Percentiles rank a stretch among this genome's conserved stretches.
Evolutionary conservation across 2,888 invertebrate species (phyloP).

Genomic region (Acleris literana): DNA sequence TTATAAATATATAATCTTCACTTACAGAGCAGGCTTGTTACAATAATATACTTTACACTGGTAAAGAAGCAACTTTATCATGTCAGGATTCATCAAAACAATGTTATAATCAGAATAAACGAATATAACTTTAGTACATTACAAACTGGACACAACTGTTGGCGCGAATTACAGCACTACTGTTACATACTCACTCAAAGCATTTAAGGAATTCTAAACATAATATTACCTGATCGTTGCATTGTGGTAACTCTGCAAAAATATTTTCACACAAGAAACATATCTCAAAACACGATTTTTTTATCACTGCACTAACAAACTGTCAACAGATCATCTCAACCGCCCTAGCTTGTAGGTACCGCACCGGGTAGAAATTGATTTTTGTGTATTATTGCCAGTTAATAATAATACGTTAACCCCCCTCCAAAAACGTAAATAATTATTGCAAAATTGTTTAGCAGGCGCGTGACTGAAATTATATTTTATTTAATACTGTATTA

Average conservation of each 20-base stretch:
- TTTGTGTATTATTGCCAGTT: conserved; percentile 65
- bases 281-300: conserved; percentile 66
- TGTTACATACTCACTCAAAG: not conserved
- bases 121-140: not conserved
- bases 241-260: conserved; percentile 61
- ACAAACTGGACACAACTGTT: conserved; percentile 22
- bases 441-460: not conserved
- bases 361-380: conserved; percentile 69
- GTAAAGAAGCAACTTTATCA: not conserved
- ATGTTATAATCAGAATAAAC: not conserved
- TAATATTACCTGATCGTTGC: conserved; percentile 78
- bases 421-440: not conserved
- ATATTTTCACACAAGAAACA: conserved; percentile 72
- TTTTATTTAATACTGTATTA: too few species aligned
- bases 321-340: conserved; percentile 70
- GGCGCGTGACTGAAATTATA: too few species aligned
- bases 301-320: conserved; percentile 68
- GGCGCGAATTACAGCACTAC: conserved; percentile 29
- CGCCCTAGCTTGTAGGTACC: conserved; percentile 65
- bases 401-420: conserved; percentile 29
- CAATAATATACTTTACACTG: too few species aligned
- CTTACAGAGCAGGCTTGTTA: not conserved
- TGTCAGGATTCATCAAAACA: not conserved
- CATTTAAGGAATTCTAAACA: conserved; percentile 13
- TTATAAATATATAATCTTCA: not conserved